Evolutionary conservation across 1,140 invertebrate species (phyloP), one percentile per base, ranked within the genome.

Genomic region (Papilio machaon): DNA sequence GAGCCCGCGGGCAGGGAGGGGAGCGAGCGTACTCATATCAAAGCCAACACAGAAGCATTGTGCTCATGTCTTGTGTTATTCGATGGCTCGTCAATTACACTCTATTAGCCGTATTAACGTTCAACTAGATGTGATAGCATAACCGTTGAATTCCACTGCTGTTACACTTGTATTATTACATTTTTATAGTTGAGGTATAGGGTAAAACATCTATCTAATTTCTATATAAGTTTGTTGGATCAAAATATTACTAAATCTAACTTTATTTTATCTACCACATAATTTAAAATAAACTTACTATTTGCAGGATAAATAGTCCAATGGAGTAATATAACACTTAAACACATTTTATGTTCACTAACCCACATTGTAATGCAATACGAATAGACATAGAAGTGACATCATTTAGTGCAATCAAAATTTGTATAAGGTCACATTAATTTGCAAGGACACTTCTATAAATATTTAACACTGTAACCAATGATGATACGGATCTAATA

Each of bases 11-110:
- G 64, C 30, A 15, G 30, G 9, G 43, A 43, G 38, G 38, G 38
- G 38, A 43, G 74, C 2, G 43, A 30, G 74, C 47, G 74, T 30
- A 17, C 73, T 35, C 73, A 46, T 73, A 52, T 76, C 74, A 30
- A 52, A 52, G 74, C 46, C 23, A 30, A 47, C 74, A 49, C 10
- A 52, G 46, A n/a, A n/a, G 46, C 46, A 49, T 47, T 76, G 43
- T 76, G 23, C 11, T 76, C 74, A 17, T 52, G 74, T 74, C 46
- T 52, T 52, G 49, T 75, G 43, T 76, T 49, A 52, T 76, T 49
- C 74, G 74, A 76, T 76, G 13, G 46, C 23, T 76, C 74, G 46
- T 76, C 74, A 76, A 52, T 76, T 76, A 23, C 9, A 76, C 47
- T 76, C n/a, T 52, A 76, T 76, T 47, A 52, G 47, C n/a, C 19